Conservation (phyloP, 2,113 vertebrate species). For the Bubo blakistoni region DNA sequence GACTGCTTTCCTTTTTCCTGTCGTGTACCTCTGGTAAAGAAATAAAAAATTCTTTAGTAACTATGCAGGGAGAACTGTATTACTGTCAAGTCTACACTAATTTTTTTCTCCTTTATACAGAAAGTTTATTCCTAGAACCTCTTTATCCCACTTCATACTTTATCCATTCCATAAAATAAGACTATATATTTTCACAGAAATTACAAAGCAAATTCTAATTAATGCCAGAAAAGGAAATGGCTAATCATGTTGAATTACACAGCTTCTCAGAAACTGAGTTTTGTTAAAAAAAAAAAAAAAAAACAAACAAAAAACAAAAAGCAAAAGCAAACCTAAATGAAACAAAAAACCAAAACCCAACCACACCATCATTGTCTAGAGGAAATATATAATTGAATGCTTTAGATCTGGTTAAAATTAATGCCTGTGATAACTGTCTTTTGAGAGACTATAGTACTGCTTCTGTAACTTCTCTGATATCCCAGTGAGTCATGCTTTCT, state of each 20-base stretch:
- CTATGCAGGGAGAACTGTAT: background rate
- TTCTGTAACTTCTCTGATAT: background rate
- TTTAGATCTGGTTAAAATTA: background rate
- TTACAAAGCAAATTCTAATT: background rate
- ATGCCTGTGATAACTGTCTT: background rate
- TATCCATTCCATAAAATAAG: background rate
- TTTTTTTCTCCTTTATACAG: background rate
- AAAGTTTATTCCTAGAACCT: background rate
- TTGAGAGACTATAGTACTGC: background rate
- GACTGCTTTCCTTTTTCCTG: background rate
- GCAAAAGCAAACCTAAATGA: background rate
- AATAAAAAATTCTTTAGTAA: background rate
- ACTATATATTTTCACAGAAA: background rate
- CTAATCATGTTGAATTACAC: background rate
- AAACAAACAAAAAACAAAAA: background rate
- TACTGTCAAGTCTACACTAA: background rate
- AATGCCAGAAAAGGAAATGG: background rate
- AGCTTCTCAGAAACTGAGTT: background rate
- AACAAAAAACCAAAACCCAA: background rate
- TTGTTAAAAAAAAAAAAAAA: background rate
- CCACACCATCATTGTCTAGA: background rate
- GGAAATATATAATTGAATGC: background rate
- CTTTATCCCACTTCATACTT: background rate
- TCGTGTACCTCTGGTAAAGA: background rate
- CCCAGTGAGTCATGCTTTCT: background rate